Evolutionary conservation across 2,113 vertebrate species (phyloP).

Genomic region (Rallus limicola): DNA sequence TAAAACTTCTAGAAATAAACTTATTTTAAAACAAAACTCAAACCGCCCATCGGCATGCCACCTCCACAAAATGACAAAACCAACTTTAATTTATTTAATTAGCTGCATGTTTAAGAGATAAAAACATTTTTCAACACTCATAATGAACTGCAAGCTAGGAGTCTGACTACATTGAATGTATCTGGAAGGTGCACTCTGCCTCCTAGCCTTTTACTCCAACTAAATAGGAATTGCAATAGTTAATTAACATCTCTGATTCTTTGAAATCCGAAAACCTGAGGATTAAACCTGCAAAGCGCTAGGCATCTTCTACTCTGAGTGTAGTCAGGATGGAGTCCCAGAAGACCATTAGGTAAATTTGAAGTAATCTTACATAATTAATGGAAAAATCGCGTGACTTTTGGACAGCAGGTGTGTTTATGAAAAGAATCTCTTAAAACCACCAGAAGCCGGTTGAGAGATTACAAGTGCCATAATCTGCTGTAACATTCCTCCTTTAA

Average conservation of each 20-base stretch:
- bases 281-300: not conserved
- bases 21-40: not conserved
- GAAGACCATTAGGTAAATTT: not conserved
- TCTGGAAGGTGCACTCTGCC: not conserved
- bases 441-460: conserved; percentile 7
- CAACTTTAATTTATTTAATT: not conserved
- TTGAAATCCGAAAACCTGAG: not conserved
- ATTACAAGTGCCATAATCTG: conserved; percentile 10
- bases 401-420: conserved; percentile 21
- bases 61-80: not conserved
- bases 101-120: not conserved
- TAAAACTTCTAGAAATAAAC: not conserved
- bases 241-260: not conserved
- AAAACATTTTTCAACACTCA: not conserved
- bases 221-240: not conserved
- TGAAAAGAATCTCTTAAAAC: not conserved
- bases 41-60: not conserved
- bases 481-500: not conserved
- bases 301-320: not conserved
- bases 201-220: not conserved
- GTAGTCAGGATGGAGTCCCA: not conserved
- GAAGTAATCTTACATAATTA: conserved; percentile 22
- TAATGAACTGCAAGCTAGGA: not conserved
- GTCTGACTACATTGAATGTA: not conserved
- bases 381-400: conserved; percentile 20